Base-by-base conservation (phyloP, 1,140 invertebrate genomes). In the Drosophila prosaltans region DNA sequence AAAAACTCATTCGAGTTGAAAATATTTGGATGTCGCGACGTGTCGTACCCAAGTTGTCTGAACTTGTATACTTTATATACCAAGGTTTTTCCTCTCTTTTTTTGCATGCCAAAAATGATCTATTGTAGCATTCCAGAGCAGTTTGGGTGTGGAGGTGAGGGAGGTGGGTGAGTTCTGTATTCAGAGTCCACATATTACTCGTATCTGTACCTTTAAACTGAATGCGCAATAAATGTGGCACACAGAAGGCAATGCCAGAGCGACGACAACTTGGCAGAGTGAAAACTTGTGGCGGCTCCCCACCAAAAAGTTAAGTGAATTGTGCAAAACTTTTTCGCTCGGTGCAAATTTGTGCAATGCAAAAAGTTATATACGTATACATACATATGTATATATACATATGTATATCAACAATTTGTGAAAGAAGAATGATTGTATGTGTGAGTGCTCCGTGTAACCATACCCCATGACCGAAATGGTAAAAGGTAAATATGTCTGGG, bases 291-390 rank as follows among this genome's bases (percentile, higher is more conserved):
- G 75, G 68, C 67, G 67, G 63, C 71, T 77, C 30, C n/a, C 16
- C 67, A 63, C 85, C 75, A 58, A 89, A 81, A 89, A 89, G 84
- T 89, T 89, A 89, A 89, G 85, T 89, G 84, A 89, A 89, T 89
- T 89, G 84, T 90, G 84, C 67, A 71, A 89, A 78, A 89, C 78
- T 89, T 89, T 81, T 69, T 81, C 80, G 79, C 72, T 76, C 58
- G 72, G 70, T 82, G 80, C 76, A 88, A 82, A 86, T 82, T 86
- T 82, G 83, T 86, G 80, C 71, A 71, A 55, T 76, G 77, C 71
- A 69, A 80, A 81, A 84, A 84, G 51, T 83, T 89, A 55, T 16
- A n/a, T 5, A 28, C 59, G 40, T 26, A 51, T 51, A 48, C 21
- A 10, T 51, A 51, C 2, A 51, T 39, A 36, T 26, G 21, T 36